Evolutionary conservation across 2,113 vertebrate genomes (phyloP), one percentile per base, ranked within the genome.

Genomic region (Peromyscus maniculatus): DNA sequence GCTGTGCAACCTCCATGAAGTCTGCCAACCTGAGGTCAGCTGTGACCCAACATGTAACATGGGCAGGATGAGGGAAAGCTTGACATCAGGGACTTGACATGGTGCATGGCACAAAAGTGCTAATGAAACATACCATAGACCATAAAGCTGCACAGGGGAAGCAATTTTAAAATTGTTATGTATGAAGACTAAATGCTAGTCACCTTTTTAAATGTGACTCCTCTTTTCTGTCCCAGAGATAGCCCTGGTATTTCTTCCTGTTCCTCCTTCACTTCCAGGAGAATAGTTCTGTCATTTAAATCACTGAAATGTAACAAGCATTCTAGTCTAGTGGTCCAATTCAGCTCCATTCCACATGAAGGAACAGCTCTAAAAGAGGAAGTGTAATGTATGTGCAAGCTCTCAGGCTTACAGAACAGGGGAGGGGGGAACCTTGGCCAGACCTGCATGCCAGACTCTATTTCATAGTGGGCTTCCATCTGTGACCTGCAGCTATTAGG

Each of bases 401-500:
- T 83, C 26, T 71, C n/a, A 59, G 80, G 49, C 67, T 49, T 62
- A 10, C 43, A 82, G 43, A 72, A 16, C 49, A 75, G 12, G 22
- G 33, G 57, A 74, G 15, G 22, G 24, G 19, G 17, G 62, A 92
- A 72, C 31, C n/a, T 55, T 96, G 55, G 3, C 36, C 83, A 87
- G 7, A 57, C 17, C 96, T 96, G 96, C 78, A 39, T 52, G 72
- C 83, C 94, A 83, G 43, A 94, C n/a, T 21, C n/a, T 21, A 86
- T 96, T 39, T 28, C 39, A 3, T 39, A 72, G 69, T 97, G 93
- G 52, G 89, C 93, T 98, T 97, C 75, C 39, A 88, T 94, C 64
- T 71, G 46, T 71, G 31, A 15, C 11, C 95, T 91, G 52, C 46
- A 57, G 39, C 84, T 91, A 86, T 74, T 95, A 74, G 49, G 26